phyloP scores from a whole-genome alignment of 2,888 invertebrate species.

The Brenthis hecate region DNA sequence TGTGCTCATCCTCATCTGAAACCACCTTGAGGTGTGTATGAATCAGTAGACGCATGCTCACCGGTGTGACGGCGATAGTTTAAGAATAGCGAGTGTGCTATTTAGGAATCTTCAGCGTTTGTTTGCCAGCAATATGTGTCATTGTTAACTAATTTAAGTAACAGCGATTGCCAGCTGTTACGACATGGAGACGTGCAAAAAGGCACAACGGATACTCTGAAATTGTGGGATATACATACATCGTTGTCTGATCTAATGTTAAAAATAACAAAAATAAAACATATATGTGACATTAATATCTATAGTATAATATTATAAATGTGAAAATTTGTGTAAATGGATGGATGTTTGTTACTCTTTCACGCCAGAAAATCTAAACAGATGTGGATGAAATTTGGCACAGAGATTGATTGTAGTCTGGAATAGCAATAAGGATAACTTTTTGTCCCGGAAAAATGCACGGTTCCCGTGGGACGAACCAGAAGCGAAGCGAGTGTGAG shows the following conservation, averaged over 20 bases:
- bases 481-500: too few relatives aligned
- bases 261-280: neutral
- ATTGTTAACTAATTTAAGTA: conserved; percentile 83
- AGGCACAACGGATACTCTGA: conserved; percentile 53
- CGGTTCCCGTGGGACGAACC: too few relatives aligned
- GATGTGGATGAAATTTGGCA: too few relatives aligned
- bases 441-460: too few relatives aligned
- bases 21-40: conserved; percentile 78
- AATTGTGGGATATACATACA: conserved; percentile 30
- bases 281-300: too few relatives aligned
- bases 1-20: conserved; percentile 47
- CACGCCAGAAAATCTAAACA: too few relatives aligned
- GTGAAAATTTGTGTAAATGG: too few relatives aligned
- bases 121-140: conserved; percentile 82
- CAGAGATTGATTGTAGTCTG: too few relatives aligned
- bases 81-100: conserved; percentile 79
- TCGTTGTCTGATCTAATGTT: neutral
- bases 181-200: conserved; percentile 60
- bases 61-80: conserved; percentile 73
- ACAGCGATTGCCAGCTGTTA: conserved; percentile 78
- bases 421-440: too few relatives aligned
- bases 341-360: too few relatives aligned
- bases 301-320: too few relatives aligned
- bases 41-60: conserved; percentile 75
- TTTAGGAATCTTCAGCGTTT: conserved; percentile 78